Base-by-base conservation (phyloP, 1,140 invertebrate species). In the Ericerus pela region DNA sequence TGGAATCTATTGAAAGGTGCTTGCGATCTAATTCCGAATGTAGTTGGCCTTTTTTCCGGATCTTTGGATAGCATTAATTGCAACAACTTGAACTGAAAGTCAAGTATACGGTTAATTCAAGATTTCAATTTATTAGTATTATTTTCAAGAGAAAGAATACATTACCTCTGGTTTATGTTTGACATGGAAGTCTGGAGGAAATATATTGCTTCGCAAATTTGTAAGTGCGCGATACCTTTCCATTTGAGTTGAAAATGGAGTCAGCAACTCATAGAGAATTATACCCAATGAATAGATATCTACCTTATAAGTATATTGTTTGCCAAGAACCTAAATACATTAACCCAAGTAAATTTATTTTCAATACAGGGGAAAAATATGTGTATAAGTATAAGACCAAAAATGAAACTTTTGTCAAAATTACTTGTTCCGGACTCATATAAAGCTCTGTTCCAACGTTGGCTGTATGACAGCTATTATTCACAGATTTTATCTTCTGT, bases 221-320 rank as follows among this genome's bases (percentile, higher is more conserved):
- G 74, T 72, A 8, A 89, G 66, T 16, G 76, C 76, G 26, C 70
- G 66, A 29, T 85, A 73, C 52, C 91, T 74, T 72, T 97, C 93
- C 79, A 92, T 88, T 68, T 89, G 82, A 0, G 95, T 97, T 3
- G 69, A 69, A 69, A 97, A 96, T 27, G 90, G 84, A 56, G 82
- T 80, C 18, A 95, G 72, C 37, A 98, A 70, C 70, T 98, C 95
- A 68, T 93, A 91, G 41, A 96, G 77, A 57, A 98, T 94, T 43
- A 98, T 73, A 1, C 94, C 95, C 55, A 97, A 70, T 0, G 93
- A 91, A 72, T 89, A 98, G 56, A 98, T 96, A 67, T 98, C 95
- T 29, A 97, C 91, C 74, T 96, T 97, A 64, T 88, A 87, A 66
- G 85, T 84, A 68, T 97, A 96, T 1, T 76, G 72, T 57, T 79